These are phyloP conservation scores for Selenia dentaria DNA, from an alignment of 2,888 invertebrate genomes.

Conservation along the genomic window DNA sequence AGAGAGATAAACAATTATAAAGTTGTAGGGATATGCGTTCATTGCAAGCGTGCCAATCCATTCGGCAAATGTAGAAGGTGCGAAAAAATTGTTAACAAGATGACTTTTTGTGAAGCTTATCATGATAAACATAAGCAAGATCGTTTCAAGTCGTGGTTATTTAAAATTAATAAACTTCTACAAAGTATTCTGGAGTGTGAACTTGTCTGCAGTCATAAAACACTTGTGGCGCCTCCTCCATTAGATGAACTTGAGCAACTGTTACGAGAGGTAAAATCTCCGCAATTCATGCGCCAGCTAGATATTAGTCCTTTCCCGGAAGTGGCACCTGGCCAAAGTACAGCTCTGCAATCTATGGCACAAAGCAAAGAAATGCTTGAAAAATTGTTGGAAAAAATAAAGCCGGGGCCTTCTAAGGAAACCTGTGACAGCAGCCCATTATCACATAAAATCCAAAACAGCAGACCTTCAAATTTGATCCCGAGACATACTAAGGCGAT, in stretches of 20 bases:
- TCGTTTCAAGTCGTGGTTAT: constrained; percentile 40
- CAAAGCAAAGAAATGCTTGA: constrained; percentile 40
- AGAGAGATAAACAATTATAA: constrained; percentile 43
- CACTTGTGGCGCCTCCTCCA: constrained; percentile 26
- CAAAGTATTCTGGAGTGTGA: constrained; percentile 37
- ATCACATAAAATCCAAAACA: too few relatives aligned
- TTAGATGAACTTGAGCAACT: constrained; percentile 39
- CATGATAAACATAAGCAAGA: constrained; percentile 31
- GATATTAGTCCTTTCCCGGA: constrained; percentile 29
- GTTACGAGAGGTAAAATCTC: constrained; percentile 37
- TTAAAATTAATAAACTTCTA: constrained; percentile 43
- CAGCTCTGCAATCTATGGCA: constrained; percentile 27
- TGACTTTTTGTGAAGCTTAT: constrained; percentile 33
- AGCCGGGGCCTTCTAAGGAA: too few relatives aligned
- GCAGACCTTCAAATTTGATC: too few relatives aligned
- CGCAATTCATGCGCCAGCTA: constrained; percentile 29
- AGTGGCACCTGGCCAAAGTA: constrained; percentile 14
- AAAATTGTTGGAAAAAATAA: constrained; percentile 37
- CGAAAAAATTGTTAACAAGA: constrained; percentile 42
- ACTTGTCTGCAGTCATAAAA: constrained; percentile 34
- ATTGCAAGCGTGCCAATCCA: constrained; percentile 43
- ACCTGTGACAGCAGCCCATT: too few relatives aligned
- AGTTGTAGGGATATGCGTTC: constrained; percentile 43
- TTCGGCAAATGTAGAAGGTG: constrained; percentile 51
- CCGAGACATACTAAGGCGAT: too few relatives aligned